Conservation (phyloP, 2,797 vertebrate species). For the Spizella passerina region DNA sequence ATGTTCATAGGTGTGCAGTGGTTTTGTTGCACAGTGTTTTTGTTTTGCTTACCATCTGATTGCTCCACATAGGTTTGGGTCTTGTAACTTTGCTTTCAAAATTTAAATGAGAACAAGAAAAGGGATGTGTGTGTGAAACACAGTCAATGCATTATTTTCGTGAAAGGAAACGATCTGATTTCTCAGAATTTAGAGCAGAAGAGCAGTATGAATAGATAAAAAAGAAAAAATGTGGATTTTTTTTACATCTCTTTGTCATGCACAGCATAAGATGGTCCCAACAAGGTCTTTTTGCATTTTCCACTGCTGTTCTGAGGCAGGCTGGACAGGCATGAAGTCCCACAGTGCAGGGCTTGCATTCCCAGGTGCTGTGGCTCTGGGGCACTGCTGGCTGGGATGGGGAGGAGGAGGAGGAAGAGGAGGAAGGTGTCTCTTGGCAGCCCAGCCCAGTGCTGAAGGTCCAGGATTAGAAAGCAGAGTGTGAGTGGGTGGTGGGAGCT, state of each 20-base stretch:
- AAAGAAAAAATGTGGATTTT: neutral
- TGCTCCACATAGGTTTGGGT: neutral
- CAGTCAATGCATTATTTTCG: neutral
- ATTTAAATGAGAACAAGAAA: neutral
- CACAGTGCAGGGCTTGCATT: neutral
- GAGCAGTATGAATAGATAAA: neutral
- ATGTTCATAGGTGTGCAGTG: neutral
- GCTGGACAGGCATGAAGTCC: neutral
- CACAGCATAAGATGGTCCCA: neutral
- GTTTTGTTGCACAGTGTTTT: neutral
- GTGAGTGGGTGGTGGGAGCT: neutral
- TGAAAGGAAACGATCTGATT: neutral
- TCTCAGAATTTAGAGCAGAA: neutral
- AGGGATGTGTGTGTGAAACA: fast-evolving
- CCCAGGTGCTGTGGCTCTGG: neutral
- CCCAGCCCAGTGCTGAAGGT: neutral
- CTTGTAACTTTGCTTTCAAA: neutral
- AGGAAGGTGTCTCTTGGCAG: neutral
- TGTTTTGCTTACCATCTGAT: neutral
- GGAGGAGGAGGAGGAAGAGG: neutral
- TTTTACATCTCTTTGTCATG: neutral
- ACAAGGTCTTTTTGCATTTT: neutral
- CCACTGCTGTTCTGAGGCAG: neutral
- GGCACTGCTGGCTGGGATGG: neutral
- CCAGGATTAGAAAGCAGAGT: neutral